Evolutionary conservation across 2,888 invertebrate genomes (phyloP), one percentile per base, ranked within the genome.

Genomic region (Platynereis dumerilii): DNA sequence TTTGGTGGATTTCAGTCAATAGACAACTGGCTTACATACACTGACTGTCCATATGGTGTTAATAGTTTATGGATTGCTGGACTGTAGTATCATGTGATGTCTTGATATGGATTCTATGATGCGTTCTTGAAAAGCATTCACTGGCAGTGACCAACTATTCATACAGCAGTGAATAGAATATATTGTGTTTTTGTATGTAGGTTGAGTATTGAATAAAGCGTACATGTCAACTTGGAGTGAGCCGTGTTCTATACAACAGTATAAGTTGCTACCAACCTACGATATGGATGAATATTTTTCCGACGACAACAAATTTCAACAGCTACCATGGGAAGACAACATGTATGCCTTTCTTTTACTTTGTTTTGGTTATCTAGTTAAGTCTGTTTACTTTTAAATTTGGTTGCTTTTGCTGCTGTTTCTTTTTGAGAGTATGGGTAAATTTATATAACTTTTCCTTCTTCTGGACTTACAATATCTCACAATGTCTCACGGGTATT

Each of bases 301-400:
- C 15, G 64, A 68, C 48, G 68, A 66, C 24, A 59, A 65, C 34
- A 70, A 70, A 54, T 69, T 59, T 48, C 15, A 20, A 12, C 61
- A 52, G 26, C 64, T 69, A 20, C 70, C 70, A 26, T 69, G 69
- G 70, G 70, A 70, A 48, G 70, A 70, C 61, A 17, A n/a, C 27
- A 62, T 65, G 70, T 70, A 56, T 39, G 70, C 42, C n/a, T 55
- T 55, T 52, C 20, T n/a, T 15, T 15, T 55, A 17, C 24, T 55
- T 20, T 24, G 24, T 55, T 55, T 26, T 55, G 55, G 7, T n/a
- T 10, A n/a, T n/a, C n/a, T 42, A 22, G 26, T 58, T 29, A 39
- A 20, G 26, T 3, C 34, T 29, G 34, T 42, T 58, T 58, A 15
- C 17, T 58, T 58, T 58, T 42, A 22, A n/a, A 29, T 22, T 22